Conservation (phyloP, 37 sponge, comb jelly and placozoan species). For the Halisarca cf. caerulea region DNA sequence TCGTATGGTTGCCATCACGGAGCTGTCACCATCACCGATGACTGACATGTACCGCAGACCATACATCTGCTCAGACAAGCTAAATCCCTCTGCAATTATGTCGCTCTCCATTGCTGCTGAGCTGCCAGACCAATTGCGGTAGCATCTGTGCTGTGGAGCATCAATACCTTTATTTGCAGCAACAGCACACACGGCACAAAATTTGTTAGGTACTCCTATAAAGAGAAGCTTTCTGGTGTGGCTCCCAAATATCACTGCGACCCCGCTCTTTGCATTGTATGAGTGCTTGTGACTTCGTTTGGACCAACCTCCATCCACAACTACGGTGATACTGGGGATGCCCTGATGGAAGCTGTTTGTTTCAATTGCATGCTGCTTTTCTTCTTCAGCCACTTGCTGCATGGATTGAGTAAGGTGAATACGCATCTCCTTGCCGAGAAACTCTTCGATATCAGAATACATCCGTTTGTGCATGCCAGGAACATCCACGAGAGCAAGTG, state of each 20-base stretch:
- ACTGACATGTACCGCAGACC: constrained; percentile 11
- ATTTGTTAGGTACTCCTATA: neutral
- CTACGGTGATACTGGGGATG: no score
- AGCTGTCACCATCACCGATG: constrained; percentile 34
- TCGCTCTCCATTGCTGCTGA: constrained; percentile 12
- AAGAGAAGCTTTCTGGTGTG: neutral
- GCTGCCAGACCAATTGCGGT: neutral
- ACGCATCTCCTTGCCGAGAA: neutral
- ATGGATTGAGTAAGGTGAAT: neutral
- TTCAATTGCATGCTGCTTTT: neutral
- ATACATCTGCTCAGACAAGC: neutral
- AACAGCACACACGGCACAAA: neutral
- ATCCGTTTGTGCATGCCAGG: constrained; percentile 40
- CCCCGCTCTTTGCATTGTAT: constrained; percentile 8
- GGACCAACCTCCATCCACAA: no score
- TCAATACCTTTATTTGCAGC: neutral
- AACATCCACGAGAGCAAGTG: constrained; percentile 33
- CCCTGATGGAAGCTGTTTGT: no score
- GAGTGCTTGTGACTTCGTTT: constrained; percentile 35
- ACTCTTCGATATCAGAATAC: constrained; percentile 9
- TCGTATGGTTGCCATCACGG: neutral
- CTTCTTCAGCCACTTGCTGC: neutral
- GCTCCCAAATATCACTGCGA: neutral
- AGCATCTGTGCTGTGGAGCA: neutral
- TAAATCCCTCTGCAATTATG: neutral